Percentiles rank a stretch among this genome's conserved stretches.
These are phyloP conservation scores for Melanogrammus aeglefinus DNA, from an alignment of 2,797 vertebrate genomes.

Conservation along the genomic window DNA sequence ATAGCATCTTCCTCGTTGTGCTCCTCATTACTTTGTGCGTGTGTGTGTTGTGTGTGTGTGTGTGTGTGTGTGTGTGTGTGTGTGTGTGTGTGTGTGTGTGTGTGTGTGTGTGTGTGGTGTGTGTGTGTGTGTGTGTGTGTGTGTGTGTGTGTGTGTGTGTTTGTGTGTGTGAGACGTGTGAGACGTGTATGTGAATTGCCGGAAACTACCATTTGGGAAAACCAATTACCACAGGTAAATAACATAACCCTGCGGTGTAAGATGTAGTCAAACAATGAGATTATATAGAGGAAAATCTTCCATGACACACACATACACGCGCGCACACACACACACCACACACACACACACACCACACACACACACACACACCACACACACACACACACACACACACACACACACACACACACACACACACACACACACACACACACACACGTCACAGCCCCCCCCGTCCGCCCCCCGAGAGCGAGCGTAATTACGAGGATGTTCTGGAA, in stretches of 20 bases:
- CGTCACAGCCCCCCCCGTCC: neutral
- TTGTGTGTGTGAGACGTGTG: conserved; percentile 1
- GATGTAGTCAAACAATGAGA: conserved; percentile 44
- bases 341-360: too few species aligned
- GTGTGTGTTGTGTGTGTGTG: conserved; percentile 15
- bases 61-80: conserved; percentile 6
- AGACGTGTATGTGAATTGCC: conserved; percentile 24
- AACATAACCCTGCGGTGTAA: conserved; percentile 47
- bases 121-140: conserved; percentile 15
- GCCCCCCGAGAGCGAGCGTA: conserved; percentile 32
- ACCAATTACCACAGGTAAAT: conserved; percentile 70
- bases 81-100: conserved; percentile 1
- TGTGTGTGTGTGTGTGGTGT: conserved; percentile 4
- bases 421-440: conserved; percentile 1
- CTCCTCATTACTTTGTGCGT: conserved; percentile 40
- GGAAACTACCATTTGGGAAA: conserved; percentile 57
- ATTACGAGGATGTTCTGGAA: conserved; percentile 58
- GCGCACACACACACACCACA: conserved; percentile 7
- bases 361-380: conserved; percentile 1
- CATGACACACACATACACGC: conserved; percentile 5
- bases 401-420: conserved; percentile 11
- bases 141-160: conserved; percentile 8
- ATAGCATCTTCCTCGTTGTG: conserved; percentile 50
- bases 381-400: conserved; percentile 12
- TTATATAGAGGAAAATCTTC: neutral